Base-by-base conservation (phyloP, 2,797 vertebrate species). In the Cyclopterus lumpus region DNA sequence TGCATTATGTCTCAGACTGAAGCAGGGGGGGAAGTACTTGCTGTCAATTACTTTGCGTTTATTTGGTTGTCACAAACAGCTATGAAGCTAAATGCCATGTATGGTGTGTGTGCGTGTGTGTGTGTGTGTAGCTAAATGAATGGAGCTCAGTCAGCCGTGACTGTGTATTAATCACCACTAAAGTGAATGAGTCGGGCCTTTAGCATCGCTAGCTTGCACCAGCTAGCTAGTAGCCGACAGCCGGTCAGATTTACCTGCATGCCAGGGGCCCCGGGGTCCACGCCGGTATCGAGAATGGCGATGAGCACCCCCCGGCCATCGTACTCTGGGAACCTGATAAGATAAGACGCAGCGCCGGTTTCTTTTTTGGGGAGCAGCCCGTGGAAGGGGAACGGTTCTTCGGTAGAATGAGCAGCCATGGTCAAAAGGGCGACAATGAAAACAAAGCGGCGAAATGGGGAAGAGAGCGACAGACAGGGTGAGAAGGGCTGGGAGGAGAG, bases 301-400 rank as follows among this genome's bases (percentile, higher is more conserved):
- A 99, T 92, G 67, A 99, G 94, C 62, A 97, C 96, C 1, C 97
- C 97, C 18, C 98, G 94, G 51, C 98, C 98, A 73, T 99, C 98
- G 83, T 97, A 96, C 34, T 99, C 97, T 0, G 97, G 97, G 82
- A 97, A 97, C 73, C 97, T 95, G 44, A 94, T 91, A 26, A 99
- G 96, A 67, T 97, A 99, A 16, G 97, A 96, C 15, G 96, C 91
- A 7, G 98, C 97, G 0, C 97, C 98, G 3, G 98, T 99, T 92
- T 99, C 98, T 84, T 99, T 99, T 83, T 99, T 99, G 65, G 98
- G 98, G 44, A 99, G 95, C 59, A 99, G 94, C 70, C 98, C 98
- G 75, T 99, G 98, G 65, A 98, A 97, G 2, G 98, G 98, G 85
- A 99, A 99, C 16, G 96, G 96, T 83, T 99, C 97, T 67, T 99